Conservation (phyloP, 1,140 invertebrate genomes). For the Leptopilina clavipes region DNA sequence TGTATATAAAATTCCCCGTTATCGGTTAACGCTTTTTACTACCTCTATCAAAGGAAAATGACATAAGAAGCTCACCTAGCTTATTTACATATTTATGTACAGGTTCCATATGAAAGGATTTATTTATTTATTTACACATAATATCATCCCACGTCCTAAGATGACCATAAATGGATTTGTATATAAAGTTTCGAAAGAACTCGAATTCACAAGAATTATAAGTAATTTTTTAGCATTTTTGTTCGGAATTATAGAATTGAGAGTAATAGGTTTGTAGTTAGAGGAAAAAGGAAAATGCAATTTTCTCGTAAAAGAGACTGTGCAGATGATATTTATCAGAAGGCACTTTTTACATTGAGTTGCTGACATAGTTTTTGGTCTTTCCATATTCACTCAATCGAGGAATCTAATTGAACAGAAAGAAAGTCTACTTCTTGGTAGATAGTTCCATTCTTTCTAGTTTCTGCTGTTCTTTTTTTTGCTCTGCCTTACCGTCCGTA, state of each 20-base stretch:
- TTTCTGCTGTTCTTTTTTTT: slow-evolving; percentile 15
- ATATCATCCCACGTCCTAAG: no score
- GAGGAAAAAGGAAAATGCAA: slow-evolving; percentile 19
- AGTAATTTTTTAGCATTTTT: background rate
- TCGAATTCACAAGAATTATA: background rate
- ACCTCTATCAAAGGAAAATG: no score
- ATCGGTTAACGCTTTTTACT: no score
- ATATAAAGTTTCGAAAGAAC: background rate
- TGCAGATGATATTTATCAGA: slow-evolving; percentile 15
- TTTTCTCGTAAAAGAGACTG: slow-evolving; percentile 16
- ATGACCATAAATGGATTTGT: background rate
- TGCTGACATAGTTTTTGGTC: slow-evolving; percentile 5
- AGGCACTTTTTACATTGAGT: slow-evolving; percentile 20
- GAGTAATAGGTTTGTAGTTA: slow-evolving; percentile 25
- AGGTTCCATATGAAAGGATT: no score
- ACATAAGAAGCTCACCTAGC: no score
- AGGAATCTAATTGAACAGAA: slow-evolving; percentile 29
- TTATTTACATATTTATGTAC: no score
- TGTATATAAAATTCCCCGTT: no score
- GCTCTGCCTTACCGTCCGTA: slow-evolving; percentile 18
- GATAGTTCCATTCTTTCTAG: slow-evolving; percentile 30
- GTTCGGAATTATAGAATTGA: background rate
- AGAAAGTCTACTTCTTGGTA: slow-evolving; percentile 34
- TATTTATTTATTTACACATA: no score
- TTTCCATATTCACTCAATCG: slow-evolving; percentile 8